A percentile compares a stretch with the other conserved stretches of the same genome.
These are phyloP conservation scores for Chaetogeoica ovagalla DNA, from an alignment of 2,888 invertebrate species.

Conservation along the genomic window DNA sequence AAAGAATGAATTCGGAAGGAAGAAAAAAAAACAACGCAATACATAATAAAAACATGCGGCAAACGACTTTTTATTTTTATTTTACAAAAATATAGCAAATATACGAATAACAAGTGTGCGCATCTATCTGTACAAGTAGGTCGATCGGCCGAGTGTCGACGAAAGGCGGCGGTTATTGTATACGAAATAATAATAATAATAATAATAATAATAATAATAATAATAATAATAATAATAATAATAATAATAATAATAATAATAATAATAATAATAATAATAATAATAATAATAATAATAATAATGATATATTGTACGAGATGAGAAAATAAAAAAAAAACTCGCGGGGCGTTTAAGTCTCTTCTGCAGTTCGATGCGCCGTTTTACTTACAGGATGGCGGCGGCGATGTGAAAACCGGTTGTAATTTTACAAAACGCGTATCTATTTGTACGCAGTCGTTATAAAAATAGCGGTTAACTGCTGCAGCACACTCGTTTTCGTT, in stretches of 20 bases:
- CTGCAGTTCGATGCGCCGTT: slow-evolving; percentile 6
- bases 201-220: too few species aligned
- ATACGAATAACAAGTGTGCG: not conserved
- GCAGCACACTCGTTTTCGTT: not conserved
- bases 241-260: too few species aligned
- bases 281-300: too few species aligned
- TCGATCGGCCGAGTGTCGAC: slow-evolving; percentile 17
- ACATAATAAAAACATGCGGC: not conserved
- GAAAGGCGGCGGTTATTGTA: not conserved
- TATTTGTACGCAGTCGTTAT: not conserved
- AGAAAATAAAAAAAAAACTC: slow-evolving; percentile 9
- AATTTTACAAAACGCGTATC: not conserved
- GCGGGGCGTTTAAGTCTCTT: slow-evolving; percentile 35
- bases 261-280: too few species aligned
- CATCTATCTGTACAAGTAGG: not conserved
- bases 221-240: too few species aligned
- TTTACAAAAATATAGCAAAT: slow-evolving; percentile 24
- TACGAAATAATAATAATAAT: not conserved
- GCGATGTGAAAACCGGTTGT: slow-evolving; percentile 15
- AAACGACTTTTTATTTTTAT: slow-evolving; percentile 13
- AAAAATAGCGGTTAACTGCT: not conserved
- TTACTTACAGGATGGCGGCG: not conserved
- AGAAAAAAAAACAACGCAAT: not conserved
- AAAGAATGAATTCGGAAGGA: not conserved
- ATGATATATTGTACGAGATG: too few species aligned